Evolutionary conservation across 2,797 vertebrate genomes (phyloP), one percentile per base, ranked within the genome.

Genomic region (Cossypha polioptera): DNA sequence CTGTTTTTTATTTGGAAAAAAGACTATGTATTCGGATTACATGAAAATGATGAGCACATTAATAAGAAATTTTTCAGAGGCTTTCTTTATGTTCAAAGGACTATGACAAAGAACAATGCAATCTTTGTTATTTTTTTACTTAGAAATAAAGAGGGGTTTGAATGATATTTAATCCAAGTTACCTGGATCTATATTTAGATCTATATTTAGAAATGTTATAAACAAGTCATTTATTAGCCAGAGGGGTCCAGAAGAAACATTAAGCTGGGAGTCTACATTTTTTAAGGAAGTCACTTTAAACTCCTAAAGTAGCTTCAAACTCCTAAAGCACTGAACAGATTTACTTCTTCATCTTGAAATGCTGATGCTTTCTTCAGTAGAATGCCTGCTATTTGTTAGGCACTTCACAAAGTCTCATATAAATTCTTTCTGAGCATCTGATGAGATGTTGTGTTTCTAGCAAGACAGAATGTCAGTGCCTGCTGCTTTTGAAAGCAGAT

Each of bases 341-440:
- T 93, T 96, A 93, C 91, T 96, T 95, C 94, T 96, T 95, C 89
- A 94, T 96, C 88, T 95, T 96, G 95, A 94, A 96, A 95, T 93
- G 88, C 63, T 9, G 17, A 85, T 73, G 79, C 79, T 94, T 96
- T 93, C 91, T 95, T 96, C 93, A 93, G 66, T 80, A 78, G 90
- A 96, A 95, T 76, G 79, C 79, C 59, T 95, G 82, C 84, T 96
- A 94, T 97, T 96, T 96, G 90, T 94, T 95, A 88, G 95, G 82
- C 84, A 88, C 76, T 91, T 95, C 94, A 95, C 94, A 97, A 95
- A 92, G 71, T 92, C 90, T 92, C 80, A 10, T 91, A 92, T 83
- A 95, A 93, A 94, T 90, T 94, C 91, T 62, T 95, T 93, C 86
- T 82, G 94, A 95, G 93, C 72, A 88, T 94, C 92, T 94, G 95